These are phyloP conservation scores for Sebastes glaucus DNA, from an alignment of 2,797 vertebrate genomes.

Conservation along the genomic window DNA sequence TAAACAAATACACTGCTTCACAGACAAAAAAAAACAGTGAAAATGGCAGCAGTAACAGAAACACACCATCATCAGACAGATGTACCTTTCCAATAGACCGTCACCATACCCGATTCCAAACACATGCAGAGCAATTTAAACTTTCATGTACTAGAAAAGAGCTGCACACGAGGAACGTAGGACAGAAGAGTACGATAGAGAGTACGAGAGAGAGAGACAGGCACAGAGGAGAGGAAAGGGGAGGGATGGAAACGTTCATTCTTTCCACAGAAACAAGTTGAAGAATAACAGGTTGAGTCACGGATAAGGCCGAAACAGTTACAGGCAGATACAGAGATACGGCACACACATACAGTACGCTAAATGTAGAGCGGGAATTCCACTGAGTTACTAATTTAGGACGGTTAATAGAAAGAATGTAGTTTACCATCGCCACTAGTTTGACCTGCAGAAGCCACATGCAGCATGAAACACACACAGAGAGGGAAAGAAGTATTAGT, in stretches of 20 bases:
- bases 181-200: constrained; percentile 24
- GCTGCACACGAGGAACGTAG: constrained; percentile 11
- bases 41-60: constrained; percentile 19
- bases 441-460: constrained; percentile 74
- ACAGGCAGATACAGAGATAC: constrained; percentile 26
- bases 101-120: constrained; percentile 58
- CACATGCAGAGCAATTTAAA: constrained; percentile 34
- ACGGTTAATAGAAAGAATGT: constrained; percentile 46
- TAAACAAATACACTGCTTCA: not conserved
- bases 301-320: constrained; percentile 55
- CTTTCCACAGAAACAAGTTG: constrained; percentile 73
- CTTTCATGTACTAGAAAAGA: constrained; percentile 22
- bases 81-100: constrained; percentile 61
- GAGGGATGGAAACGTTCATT: constrained; percentile 67
- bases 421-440: constrained; percentile 82
- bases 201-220: not conserved
- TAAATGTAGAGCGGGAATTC: constrained; percentile 10
- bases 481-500: constrained; percentile 51
- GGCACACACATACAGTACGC: not conserved
- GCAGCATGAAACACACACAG: constrained; percentile 56
- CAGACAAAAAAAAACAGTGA: constrained; percentile 30
- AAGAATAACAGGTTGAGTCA: constrained; percentile 80
- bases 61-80: constrained; percentile 26
- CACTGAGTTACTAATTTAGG: constrained; percentile 13
- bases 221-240: constrained; percentile 57